Percentiles rank a stretch among this genome's conserved stretches.
phyloP scores from a whole-genome alignment of 2,797 vertebrate genomes.

The Gambusia yucatana region DNA sequence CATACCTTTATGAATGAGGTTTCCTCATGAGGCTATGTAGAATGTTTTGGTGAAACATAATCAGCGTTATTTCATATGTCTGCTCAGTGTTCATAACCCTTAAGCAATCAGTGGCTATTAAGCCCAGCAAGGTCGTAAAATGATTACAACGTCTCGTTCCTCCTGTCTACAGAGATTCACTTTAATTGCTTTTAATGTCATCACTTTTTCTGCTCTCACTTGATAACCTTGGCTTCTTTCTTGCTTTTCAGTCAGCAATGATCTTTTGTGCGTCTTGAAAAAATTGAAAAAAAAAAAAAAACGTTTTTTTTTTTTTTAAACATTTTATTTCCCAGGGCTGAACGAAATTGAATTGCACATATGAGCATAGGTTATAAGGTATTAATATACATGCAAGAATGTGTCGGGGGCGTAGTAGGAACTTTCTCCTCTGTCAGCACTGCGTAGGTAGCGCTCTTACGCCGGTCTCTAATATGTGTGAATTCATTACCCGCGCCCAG shows the following conservation, averaged over 20 bases:
- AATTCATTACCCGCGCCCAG: slow-evolving; percentile 67
- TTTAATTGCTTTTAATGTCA: slow-evolving; percentile 52
- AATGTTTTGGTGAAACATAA: slow-evolving; percentile 34
- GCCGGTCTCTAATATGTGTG: slow-evolving; percentile 52
- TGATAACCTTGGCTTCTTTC: slow-evolving; percentile 5
- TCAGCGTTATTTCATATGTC: slow-evolving; percentile 35
- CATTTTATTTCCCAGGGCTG: slow-evolving; percentile 54
- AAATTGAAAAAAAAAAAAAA: not conserved
- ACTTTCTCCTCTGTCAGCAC: slow-evolving; percentile 75
- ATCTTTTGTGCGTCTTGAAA: slow-evolving; percentile 39
- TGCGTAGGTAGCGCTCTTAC: slow-evolving; percentile 61
- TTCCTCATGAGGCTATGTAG: slow-evolving; percentile 13
- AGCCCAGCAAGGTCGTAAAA: slow-evolving; percentile 24
- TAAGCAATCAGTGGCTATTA: slow-evolving; percentile 42
- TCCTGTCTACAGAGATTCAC: slow-evolving; percentile 31
- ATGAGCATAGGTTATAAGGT: slow-evolving; percentile 65
- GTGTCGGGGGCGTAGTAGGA: slow-evolving; percentile 41
- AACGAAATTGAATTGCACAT: slow-evolving; percentile 46
- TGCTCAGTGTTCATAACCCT: slow-evolving; percentile 48
- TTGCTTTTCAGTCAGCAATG: slow-evolving; percentile 28
- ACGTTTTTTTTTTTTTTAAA: too few relatives aligned
- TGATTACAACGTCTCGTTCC: slow-evolving; percentile 35
- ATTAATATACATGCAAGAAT: slow-evolving; percentile 59
- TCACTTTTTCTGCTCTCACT: slow-evolving; percentile 13
- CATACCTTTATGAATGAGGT: slow-evolving; percentile 25